Base-by-base conservation (phyloP, 2,888 invertebrate species). In the Pterostichus niger region DNA sequence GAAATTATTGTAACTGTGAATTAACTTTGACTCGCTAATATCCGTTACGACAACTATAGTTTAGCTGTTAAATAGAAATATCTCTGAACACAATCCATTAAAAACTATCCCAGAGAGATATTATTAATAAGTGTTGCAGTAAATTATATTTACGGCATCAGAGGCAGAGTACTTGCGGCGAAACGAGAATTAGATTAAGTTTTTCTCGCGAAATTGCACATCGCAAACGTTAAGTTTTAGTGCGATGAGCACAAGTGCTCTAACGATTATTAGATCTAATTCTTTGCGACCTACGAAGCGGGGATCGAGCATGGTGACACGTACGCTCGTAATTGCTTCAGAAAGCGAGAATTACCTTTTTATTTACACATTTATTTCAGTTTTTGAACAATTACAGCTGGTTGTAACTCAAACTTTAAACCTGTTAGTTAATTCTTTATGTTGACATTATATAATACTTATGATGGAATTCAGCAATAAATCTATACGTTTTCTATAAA, bases 181-280 rank as follows among this genome's bases (percentile, higher is more conserved):
- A 15, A 40, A 71, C 13, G 68, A 44, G 44, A 71, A 68, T 68
- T 68, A 68, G 68, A 71, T 71, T 40, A 44, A 17, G 68, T 71
- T 71, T 71, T 71, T 71, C 44, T 17, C 46, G 17, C 17, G 68
- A 40, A 71, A 71, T 71, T 71, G 68, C 68, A 17, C 56, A 56
- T 56, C 56, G 49, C 49, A n/a, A 33, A 35, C 64, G 68, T 71
- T 71, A 71, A 44, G 68, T 71, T 71, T 71, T 71, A 71, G 40
- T 40, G 44, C 44, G 33, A 31, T 64, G 75, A 40, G 80, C 52
- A 80, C 64, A 52, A 61, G 68, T 52, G 64, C 17, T 49, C 52
- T 64, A 80, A 80, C 49, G 80, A 64, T 80, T 80, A 80, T 64
- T 80, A 80, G 80, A 64, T 80, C 64, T 80, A 80, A 80, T 80